These are phyloP conservation scores for Todiramphus saurophagus DNA, from an alignment of 2,113 vertebrate species.

Conservation along the genomic window DNA sequence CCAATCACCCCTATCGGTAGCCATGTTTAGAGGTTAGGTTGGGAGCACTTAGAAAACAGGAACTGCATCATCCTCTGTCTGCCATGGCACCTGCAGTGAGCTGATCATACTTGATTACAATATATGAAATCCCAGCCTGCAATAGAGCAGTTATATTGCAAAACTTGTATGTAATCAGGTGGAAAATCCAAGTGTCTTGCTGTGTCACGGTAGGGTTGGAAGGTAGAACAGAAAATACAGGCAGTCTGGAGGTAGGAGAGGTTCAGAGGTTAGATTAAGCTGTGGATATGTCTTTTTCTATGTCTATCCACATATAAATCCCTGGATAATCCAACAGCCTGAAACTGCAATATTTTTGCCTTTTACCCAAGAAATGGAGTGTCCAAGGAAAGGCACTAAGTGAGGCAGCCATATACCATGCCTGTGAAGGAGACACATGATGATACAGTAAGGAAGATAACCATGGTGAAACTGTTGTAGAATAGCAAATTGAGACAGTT, in stretches of 20 bases:
- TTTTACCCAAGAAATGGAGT: background rate
- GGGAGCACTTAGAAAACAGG: background rate
- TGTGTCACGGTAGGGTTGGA: constrained; percentile 18
- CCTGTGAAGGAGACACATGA: background rate
- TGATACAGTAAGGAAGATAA: background rate
- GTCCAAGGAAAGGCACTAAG: background rate
- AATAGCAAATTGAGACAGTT: background rate
- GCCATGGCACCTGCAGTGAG: constrained; percentile 39
- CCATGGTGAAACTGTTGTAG: background rate
- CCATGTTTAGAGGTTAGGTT: background rate
- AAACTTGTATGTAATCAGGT: constrained; percentile 40
- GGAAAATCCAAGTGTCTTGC: constrained; percentile 17
- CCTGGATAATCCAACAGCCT: background rate
- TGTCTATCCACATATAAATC: background rate
- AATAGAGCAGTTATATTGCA: constrained; percentile 15
- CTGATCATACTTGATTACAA: constrained; percentile 62
- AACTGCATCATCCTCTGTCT: background rate
- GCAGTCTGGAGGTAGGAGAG: background rate
- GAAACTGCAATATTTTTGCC: background rate
- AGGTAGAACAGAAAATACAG: constrained; percentile 5
- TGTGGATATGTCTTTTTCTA: background rate
- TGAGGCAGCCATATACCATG: background rate
- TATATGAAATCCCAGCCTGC: constrained; percentile 32
- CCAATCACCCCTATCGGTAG: constrained; percentile 22
- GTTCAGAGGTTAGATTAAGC: background rate